phyloP scores from a whole-genome alignment of 2,797 vertebrate species.

The Spatula versicolor region DNA sequence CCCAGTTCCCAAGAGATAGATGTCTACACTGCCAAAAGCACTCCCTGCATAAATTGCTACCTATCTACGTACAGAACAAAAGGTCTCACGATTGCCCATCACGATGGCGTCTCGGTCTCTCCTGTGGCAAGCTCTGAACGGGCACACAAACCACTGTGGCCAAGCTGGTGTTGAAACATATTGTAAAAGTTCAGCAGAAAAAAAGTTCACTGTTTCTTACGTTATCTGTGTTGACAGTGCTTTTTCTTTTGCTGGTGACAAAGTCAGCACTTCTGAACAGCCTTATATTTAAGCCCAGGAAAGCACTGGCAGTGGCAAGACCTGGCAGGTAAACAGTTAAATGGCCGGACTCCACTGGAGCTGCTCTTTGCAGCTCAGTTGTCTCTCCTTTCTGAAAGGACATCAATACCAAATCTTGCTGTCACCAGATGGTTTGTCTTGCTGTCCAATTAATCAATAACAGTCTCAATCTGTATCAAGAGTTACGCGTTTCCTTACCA shows the following conservation, averaged over 20 bases:
- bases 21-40: neutral
- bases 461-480: neutral
- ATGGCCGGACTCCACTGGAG: neutral
- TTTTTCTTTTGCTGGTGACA: neutral
- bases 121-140: neutral
- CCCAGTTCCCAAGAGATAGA: neutral
- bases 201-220: accelerated
- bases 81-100: neutral
- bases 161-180: neutral
- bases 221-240: neutral
- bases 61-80: neutral
- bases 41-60: neutral
- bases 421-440: constrained; percentile 43
- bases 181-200: neutral
- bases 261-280: neutral
- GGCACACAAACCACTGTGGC: accelerated
- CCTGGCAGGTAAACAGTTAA: neutral
- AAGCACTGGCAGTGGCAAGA: neutral
- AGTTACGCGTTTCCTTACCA: constrained; percentile 19
- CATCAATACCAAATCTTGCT: constrained; percentile 23
- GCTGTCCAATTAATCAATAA: constrained; percentile 46
- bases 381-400: constrained; percentile 6
- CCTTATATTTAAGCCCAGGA: neutral
- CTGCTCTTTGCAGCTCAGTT: neutral
- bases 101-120: neutral